Evolutionary conservation across 2,797 vertebrate species (phyloP), one percentile per base, ranked within the genome.

Genomic region (Enteromius trimaculatus): DNA sequence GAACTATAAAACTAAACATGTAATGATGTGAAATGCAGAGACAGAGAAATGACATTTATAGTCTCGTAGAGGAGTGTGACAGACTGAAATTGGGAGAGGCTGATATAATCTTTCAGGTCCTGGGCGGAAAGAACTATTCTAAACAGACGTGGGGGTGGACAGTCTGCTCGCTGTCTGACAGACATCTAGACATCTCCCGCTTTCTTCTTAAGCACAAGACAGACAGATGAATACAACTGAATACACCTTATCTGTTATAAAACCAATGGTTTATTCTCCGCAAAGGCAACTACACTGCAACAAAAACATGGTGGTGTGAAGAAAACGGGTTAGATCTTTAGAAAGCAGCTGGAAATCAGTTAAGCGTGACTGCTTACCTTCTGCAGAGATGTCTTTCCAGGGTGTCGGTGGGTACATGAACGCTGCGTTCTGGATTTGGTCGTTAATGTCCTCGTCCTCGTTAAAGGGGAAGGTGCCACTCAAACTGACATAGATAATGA

Each of bases 401-500:
- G 97, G 98, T 58, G 96, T 95, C 44, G 97, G 95, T 10, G 98
- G 98, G 90, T 99, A 99, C 98, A 99, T 99, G 93, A 99, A 98
- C 1, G 97, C 98, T 84, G 98, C 98, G 3, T 99, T 99, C 93
- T 99, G 97, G 89, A 99, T 99, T 92, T 99, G 98, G 90, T 99
- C 98, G 6, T 98, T 99, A 87, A 99, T 99, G 90, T 99, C 98
- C 91, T 99, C 97, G 71, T 99, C 98, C 90, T 99, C 98, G 21
- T 99, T 99, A 86, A 99, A 99, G 4, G 98, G 98, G 91, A 99
- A 99, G 0, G 98, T 99, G 84, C 97, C 98, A 74, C 97, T 98
- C 87, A 99, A 92, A 92, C 97, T 99, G 86, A 99, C 97, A 0
- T 99, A 99, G 90, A 99, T 95, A 6, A 99, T 99, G 62, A 99